Conservation (phyloP, 2,888 invertebrate genomes). For the Chaetogeoica ovagalla region DNA sequence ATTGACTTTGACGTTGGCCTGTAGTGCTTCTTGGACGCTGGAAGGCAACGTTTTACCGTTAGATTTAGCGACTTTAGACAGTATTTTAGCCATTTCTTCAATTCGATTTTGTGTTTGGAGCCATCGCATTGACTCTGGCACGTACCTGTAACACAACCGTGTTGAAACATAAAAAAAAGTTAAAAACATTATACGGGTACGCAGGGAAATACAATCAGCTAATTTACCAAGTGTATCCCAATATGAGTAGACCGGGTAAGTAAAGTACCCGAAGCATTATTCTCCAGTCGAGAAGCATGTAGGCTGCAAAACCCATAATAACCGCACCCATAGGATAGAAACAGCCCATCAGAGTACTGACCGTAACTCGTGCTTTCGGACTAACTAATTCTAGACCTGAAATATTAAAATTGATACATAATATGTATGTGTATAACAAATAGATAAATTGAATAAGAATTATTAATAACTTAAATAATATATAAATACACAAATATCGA, state of each 20-base stretch:
- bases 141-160: slow-evolving; percentile 56
- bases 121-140: slow-evolving; percentile 62
- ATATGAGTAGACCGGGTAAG: slow-evolving; percentile 69
- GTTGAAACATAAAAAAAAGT: neutral
- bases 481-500: too few relatives aligned
- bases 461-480: too few relatives aligned
- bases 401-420: slow-evolving; percentile 56
- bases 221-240: slow-evolving; percentile 67
- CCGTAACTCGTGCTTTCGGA: slow-evolving; percentile 70
- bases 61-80: slow-evolving; percentile 59
- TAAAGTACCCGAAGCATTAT: slow-evolving; percentile 68
- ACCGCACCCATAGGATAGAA: slow-evolving; percentile 71
- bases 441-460: too few relatives aligned
- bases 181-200: neutral
- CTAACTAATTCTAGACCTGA: slow-evolving; percentile 77
- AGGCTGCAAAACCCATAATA: slow-evolving; percentile 65
- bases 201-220: neutral
- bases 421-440: neutral
- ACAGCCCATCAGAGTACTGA: slow-evolving; percentile 63
- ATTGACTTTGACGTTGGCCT: neutral
- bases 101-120: slow-evolving; percentile 59
- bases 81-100: slow-evolving; percentile 58
- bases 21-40: slow-evolving; percentile 38
- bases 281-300: slow-evolving; percentile 71
- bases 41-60: slow-evolving; percentile 57